Evolutionary conservation across 2,113 vertebrate species (phyloP).

Genomic region (Channa argus): DNA sequence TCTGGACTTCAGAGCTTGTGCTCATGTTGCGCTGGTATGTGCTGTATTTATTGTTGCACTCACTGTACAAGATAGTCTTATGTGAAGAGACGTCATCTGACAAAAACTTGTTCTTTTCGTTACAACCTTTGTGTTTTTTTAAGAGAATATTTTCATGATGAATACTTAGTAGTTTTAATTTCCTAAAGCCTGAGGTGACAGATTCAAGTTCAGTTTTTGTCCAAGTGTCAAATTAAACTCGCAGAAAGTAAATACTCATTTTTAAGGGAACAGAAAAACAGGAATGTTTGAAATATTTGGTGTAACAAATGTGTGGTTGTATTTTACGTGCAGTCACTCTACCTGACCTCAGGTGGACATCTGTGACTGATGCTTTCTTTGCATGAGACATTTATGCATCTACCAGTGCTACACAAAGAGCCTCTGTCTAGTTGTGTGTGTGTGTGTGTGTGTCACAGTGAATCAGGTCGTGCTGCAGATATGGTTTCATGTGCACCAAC

Average conservation of each 20-base stretch:
- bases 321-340: conserved; percentile 22
- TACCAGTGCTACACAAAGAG: conserved; percentile 61
- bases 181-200: no score
- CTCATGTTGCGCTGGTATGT: conserved; percentile 65
- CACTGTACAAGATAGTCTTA: conserved; percentile 3
- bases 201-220: no score
- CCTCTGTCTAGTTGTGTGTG: conserved; percentile 66
- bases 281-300: no score
- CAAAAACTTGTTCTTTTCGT: no score
- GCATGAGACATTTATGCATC: conserved; percentile 55
- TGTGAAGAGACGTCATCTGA: no score
- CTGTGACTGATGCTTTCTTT: conserved; percentile 55
- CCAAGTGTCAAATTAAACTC: no score
- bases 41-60: conserved; percentile 42
- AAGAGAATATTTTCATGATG: no score
- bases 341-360: conserved; percentile 54
- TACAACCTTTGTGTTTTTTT: no score
- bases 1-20: conserved; percentile 67
- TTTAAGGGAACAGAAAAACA: no score
- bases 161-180: no score
- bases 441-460: conserved; percentile 49
- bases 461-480: conserved; percentile 42
- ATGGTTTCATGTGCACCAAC: conserved; percentile 3
- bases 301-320: not conserved
- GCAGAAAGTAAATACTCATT: no score